phyloP scores from a whole-genome alignment of 2,797 vertebrate genomes.

The Paguma larvata region DNA sequence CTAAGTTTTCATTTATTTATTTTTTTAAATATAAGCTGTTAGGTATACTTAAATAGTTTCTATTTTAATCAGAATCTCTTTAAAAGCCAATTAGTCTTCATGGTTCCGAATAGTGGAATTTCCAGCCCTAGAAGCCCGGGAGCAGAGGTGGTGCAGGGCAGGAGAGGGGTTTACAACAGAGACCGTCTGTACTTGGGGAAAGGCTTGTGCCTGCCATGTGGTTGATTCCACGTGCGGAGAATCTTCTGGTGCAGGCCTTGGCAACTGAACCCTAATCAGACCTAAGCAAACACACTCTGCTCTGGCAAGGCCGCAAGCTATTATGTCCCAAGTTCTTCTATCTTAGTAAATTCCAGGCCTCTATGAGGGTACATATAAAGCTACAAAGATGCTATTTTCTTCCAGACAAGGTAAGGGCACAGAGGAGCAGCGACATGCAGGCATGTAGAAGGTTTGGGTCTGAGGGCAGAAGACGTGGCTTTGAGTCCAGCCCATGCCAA shows the following conservation, averaged over 20 bases:
- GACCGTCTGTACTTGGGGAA: not conserved
- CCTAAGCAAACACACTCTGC: rapidly evolving
- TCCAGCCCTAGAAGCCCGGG: not conserved
- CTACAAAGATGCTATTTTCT: not conserved
- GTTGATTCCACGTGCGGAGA: not conserved
- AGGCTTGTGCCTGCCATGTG: not conserved
- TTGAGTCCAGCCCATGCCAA: not conserved
- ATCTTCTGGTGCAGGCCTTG: not conserved
- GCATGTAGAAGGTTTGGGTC: not conserved
- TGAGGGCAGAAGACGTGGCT: not conserved
- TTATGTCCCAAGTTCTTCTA: not conserved
- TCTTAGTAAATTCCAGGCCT: not conserved
- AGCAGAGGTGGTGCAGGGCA: rapidly evolving
- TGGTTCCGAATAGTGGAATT: not conserved
- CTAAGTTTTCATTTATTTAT: not conserved
- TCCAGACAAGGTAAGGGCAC: not conserved
- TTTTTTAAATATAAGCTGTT: not conserved
- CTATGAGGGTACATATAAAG: not conserved
- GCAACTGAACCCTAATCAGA: not conserved
- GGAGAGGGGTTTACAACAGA: not conserved
- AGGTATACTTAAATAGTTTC: not conserved
- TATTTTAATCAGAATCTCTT: constrained; percentile 38
- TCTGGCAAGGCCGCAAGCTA: not conserved
- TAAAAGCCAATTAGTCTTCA: not conserved
- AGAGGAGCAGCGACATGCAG: not conserved